Conservation (phyloP, 2,888 invertebrate species). For the Fragum sueziense region DNA sequence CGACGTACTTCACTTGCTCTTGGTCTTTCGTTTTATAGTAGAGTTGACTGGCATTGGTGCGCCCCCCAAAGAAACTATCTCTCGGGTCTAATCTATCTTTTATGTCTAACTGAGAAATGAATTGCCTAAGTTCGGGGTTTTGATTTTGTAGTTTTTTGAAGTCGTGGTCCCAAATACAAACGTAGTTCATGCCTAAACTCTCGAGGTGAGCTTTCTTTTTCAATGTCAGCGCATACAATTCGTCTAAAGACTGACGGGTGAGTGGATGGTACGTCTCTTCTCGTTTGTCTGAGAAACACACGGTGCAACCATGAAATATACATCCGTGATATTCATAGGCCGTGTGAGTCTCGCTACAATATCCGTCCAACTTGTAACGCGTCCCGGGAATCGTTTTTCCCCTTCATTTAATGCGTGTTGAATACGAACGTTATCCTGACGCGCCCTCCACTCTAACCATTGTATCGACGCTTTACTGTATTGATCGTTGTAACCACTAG, state of each 20-base stretch:
- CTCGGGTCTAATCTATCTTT: conserved; percentile 50
- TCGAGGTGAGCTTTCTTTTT: conserved; percentile 37
- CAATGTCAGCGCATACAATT: conserved; percentile 43
- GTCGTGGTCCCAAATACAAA: conserved; percentile 65
- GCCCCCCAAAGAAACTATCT: conserved; percentile 70
- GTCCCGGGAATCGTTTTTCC: conserved; percentile 35
- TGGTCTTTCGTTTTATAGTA: conserved; percentile 42
- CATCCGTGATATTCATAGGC: conserved; percentile 50
- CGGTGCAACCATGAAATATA: conserved; percentile 41
- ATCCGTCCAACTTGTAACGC: conserved; percentile 43
- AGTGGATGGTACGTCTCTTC: conserved; percentile 12
- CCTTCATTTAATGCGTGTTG: conserved; percentile 38
- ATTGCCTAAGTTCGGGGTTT: conserved; percentile 4
- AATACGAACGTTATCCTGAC: background rate
- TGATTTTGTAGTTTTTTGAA: conserved; percentile 38
- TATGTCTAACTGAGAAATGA: conserved; percentile 8
- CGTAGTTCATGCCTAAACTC: conserved; percentile 43
- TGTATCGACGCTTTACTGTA: conserved; percentile 20
- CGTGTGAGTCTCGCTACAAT: conserved; percentile 31
- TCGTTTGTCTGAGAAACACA: conserved; percentile 26
- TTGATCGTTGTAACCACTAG: conserved; percentile 37
- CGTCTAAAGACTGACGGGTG: conserved; percentile 37
- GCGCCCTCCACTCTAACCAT: conserved; percentile 25
- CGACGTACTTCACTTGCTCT: conserved; percentile 63
- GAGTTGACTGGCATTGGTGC: conserved; percentile 65